These are phyloP conservation scores for Eulemur rufifrons DNA, from an alignment of 2,113 vertebrate genomes.

Conservation along the genomic window DNA sequence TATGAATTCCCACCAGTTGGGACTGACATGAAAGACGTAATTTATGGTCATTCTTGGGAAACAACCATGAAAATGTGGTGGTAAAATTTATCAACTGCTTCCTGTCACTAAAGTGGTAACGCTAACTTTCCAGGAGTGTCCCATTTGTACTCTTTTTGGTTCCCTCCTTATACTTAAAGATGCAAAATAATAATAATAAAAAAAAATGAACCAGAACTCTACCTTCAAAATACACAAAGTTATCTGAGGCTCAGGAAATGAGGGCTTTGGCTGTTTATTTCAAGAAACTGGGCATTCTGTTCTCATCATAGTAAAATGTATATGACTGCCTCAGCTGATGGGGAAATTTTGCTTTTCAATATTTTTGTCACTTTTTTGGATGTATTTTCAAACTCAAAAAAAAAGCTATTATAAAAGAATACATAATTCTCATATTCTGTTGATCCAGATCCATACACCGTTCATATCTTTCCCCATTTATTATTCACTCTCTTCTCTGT, in stretches of 20 bases:
- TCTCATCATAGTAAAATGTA: background rate
- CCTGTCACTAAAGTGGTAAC: background rate
- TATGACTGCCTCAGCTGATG: background rate
- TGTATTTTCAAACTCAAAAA: constrained; percentile 22
- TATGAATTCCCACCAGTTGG: constrained; percentile 52
- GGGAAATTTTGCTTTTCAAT: background rate
- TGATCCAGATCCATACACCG: background rate
- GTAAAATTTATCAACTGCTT: background rate
- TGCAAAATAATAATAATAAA: background rate
- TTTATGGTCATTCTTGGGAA: constrained; percentile 56
- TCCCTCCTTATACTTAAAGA: background rate
- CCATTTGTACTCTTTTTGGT: background rate
- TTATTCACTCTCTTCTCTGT: background rate
- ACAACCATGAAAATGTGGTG: constrained; percentile 27
- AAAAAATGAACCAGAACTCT: background rate
- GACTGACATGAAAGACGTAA: constrained; percentile 26
- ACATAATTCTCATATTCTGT: background rate
- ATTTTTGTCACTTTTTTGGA: background rate
- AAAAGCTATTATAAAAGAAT: background rate
- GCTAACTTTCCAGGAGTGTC: background rate
- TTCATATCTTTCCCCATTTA: background rate
- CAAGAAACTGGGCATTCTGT: background rate
- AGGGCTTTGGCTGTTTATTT: background rate
- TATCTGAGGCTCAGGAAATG: background rate
- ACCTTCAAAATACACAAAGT: background rate